Base-by-base conservation (phyloP, 2,113 vertebrate species). In the Catharus minimus region DNA sequence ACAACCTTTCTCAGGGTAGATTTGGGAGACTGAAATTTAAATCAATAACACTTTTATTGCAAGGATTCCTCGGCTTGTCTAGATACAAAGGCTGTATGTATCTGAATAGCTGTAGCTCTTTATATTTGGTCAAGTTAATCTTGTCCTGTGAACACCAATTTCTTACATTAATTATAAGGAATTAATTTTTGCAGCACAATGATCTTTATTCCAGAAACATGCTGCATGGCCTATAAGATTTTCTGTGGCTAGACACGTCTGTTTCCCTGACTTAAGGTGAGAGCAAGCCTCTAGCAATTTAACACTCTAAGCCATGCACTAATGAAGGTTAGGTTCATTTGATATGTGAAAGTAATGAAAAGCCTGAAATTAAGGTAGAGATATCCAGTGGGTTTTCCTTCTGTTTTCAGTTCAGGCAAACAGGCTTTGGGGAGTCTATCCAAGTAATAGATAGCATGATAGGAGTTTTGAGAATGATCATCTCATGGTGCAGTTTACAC, bases 11-110 rank as follows among this genome's bases (percentile, higher is more conserved):
- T 78, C 14, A 56, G 20, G 7, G 9, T 67, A 83, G 33, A 10
- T 17, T 83, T 88, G 38, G 71, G 60, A 88, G 57, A 73, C 17
- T 83, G 79, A 91, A 82, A 78, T 75, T 86, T 66, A 86, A 93
- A 91, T 75, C 21, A 77, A 64, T 66, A 76, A 33, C 8, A 44
- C 13, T 64, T 6, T 57, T 56, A 43, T 20, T 49, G 21, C 47
- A 80, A 62, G 30, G 74, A 87, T 66, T 88, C 22, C 27, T 89
- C 55, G 69, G 3, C 27, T 62, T 88, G 13, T 74, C 36, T 67
- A 44, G 21, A 13, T 39, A n/a, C 11, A 74, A n/a, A 83, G 33
- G 24, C 56, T 53, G 14, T 18, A 55, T 16, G 11, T 19, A 41
- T 56, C 65, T 47, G 30, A 41, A 10, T 39, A 93, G 57, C 27